A percentile compares a stretch with the other conserved stretches of the same genome.
phyloP scores from a whole-genome alignment of 2,888 invertebrate species.

The Tridacna crocea region DNA sequence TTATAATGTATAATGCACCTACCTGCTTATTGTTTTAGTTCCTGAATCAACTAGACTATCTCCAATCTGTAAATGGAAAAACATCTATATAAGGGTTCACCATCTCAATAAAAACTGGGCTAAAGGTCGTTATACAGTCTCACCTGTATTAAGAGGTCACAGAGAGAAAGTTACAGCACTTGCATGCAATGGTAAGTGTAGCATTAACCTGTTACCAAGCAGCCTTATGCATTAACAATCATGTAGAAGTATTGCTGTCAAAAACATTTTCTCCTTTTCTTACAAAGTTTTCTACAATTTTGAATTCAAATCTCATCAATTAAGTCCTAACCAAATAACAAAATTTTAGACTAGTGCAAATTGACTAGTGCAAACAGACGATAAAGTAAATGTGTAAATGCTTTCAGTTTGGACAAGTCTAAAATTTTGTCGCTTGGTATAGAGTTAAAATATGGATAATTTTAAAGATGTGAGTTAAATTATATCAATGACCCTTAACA shows the following conservation, averaged over 20 bases:
- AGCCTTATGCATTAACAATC: neutral
- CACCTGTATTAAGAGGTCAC: slow-evolving; percentile 77
- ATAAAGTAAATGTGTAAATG: no score
- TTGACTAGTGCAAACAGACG: no score
- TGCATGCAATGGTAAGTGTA: slow-evolving; percentile 76
- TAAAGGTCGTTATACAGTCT: slow-evolving; percentile 76
- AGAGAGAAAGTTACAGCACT: slow-evolving; percentile 78
- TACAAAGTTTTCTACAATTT: no score
- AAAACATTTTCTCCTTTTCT: neutral
- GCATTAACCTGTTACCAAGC: neutral
- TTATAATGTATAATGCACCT: no score
- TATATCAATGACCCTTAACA: no score
- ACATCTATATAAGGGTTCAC: slow-evolving; percentile 75
- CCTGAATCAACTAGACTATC: slow-evolving; percentile 71
- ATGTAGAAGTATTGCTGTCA: neutral
- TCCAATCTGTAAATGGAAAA: slow-evolving; percentile 80
- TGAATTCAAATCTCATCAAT: no score
- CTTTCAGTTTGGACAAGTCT: no score
- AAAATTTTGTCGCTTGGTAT: no score
- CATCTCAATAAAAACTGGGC: slow-evolving; percentile 80
- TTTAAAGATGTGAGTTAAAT: no score
- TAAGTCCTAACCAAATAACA: no score
- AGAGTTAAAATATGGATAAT: no score
- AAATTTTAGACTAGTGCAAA: no score
- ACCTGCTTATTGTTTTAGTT: slow-evolving; percentile 55